Conservation (phyloP, 2,888 invertebrate genomes). For the Folsomia manolachei region DNA sequence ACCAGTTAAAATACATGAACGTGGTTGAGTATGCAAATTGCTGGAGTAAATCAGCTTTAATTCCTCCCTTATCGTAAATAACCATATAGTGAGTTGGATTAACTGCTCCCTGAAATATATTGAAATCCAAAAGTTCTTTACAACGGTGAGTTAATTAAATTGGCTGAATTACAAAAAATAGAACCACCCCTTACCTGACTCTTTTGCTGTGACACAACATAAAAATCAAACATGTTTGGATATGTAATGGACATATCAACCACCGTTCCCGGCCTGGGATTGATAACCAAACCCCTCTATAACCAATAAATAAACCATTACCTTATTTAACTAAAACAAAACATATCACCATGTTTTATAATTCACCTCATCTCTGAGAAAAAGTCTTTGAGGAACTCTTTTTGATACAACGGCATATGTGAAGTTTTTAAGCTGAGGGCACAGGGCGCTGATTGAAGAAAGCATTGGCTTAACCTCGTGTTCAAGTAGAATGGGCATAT, state of each 20-base stretch:
- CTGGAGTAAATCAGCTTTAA: slow-evolving; percentile 7
- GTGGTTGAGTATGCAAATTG: slow-evolving; percentile 13
- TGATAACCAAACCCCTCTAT: slow-evolving; percentile 53
- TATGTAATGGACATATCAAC: slow-evolving; percentile 77
- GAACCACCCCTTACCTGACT: slow-evolving; percentile 59
- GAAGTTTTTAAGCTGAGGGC: slow-evolving; percentile 54
- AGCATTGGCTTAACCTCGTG: slow-evolving; percentile 77
- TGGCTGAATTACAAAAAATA: too few relatives aligned
- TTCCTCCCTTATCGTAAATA: slow-evolving; percentile 13
- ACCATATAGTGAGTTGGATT: slow-evolving; percentile 13
- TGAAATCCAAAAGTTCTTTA: too few relatives aligned
- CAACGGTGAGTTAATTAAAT: too few relatives aligned
- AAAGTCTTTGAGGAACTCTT: slow-evolving; percentile 27
- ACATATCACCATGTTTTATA: background rate
- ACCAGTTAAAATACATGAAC: slow-evolving; percentile 15
- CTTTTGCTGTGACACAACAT: slow-evolving; percentile 80
- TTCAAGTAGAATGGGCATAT: slow-evolving; percentile 66
- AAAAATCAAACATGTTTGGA: slow-evolving; percentile 78
- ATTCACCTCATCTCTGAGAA: background rate
- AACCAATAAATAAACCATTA: background rate
- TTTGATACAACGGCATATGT: slow-evolving; percentile 20
- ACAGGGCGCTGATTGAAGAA: slow-evolving; percentile 61
- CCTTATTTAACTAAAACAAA: background rate
- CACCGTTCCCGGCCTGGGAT: slow-evolving; percentile 81
- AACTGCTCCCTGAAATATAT: slow-evolving; percentile 1